phyloP scores from a whole-genome alignment of 2,797 vertebrate species.

The Cirrhinus molitorella region DNA sequence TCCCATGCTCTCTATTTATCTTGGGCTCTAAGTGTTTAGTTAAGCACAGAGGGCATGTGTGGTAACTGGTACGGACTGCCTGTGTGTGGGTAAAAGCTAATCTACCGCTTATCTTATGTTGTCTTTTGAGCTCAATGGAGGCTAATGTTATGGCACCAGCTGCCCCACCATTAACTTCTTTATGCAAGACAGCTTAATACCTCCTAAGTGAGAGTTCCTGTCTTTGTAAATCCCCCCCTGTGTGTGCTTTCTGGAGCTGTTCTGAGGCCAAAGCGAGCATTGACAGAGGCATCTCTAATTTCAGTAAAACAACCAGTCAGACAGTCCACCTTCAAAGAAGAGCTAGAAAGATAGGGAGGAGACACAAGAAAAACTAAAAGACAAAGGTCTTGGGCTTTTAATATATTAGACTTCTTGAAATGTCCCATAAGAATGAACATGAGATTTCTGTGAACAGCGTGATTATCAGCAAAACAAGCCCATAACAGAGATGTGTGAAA shows the following conservation, averaged over 20 bases:
- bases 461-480: background rate
- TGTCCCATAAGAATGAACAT: background rate
- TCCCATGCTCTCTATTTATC: conserved; percentile 47
- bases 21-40: conserved; percentile 46
- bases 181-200: conserved; percentile 48
- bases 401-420: background rate
- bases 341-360: background rate
- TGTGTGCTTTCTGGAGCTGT: conserved; percentile 30
- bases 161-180: conserved; percentile 40
- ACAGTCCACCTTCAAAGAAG: background rate
- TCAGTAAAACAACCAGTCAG: conserved; percentile 19
- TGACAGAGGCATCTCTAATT: conserved; percentile 34
- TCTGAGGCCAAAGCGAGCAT: background rate
- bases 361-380: background rate
- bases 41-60: conserved; percentile 51
- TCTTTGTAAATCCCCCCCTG: conserved; percentile 40
- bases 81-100: conserved; percentile 49
- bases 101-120: conserved; percentile 61
- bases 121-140: conserved; percentile 52
- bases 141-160: conserved; percentile 49
- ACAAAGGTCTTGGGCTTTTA: background rate
- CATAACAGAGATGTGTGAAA: background rate
- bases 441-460: background rate
- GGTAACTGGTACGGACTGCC: conserved; percentile 56
- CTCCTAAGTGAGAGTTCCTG: conserved; percentile 50